These are phyloP conservation scores for Conger conger DNA, from an alignment of 2,113 vertebrate genomes.

Conservation along the genomic window DNA sequence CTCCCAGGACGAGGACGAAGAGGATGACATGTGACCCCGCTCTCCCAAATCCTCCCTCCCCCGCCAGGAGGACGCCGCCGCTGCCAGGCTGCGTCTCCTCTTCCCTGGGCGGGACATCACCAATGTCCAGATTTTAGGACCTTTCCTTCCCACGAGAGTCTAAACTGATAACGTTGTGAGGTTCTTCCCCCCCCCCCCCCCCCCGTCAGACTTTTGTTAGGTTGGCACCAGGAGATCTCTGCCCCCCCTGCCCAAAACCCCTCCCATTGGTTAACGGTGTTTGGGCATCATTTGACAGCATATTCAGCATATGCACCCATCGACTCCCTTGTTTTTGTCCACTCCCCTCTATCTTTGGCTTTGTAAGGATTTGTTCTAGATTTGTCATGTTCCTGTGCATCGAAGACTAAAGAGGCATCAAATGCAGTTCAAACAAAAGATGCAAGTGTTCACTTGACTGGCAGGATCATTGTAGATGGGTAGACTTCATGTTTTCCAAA, in stretches of 20 bases:
- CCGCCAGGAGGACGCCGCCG: neutral
- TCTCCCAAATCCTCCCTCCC: constrained; percentile 38
- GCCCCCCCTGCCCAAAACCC: neutral
- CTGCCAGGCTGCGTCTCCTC: constrained; percentile 59
- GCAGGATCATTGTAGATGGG: constrained; percentile 12
- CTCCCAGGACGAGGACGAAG: constrained; percentile 97
- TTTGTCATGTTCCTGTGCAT: neutral
- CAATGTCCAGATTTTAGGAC: constrained; percentile 66
- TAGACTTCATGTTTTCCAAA: constrained; percentile 3
- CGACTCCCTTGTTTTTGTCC: neutral
- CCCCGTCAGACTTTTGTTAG: constrained; percentile 49
- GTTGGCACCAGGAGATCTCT: neutral
- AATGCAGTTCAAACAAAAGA: neutral
- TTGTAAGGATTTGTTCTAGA: constrained; percentile 4
- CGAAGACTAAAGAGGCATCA: neutral
- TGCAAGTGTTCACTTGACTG: neutral
- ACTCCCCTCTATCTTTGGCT: neutral
- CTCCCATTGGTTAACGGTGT: neutral
- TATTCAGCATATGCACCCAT: neutral
- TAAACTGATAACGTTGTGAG: constrained; percentile 59
- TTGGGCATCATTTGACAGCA: neutral
- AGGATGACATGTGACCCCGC: constrained; percentile 91
- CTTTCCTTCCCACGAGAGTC: constrained; percentile 41
- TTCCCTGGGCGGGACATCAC: constrained; percentile 72
- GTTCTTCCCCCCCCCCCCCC: constrained; percentile 70